Base-by-base conservation (phyloP, 2,113 vertebrate genomes). In the Perca flavescens region DNA sequence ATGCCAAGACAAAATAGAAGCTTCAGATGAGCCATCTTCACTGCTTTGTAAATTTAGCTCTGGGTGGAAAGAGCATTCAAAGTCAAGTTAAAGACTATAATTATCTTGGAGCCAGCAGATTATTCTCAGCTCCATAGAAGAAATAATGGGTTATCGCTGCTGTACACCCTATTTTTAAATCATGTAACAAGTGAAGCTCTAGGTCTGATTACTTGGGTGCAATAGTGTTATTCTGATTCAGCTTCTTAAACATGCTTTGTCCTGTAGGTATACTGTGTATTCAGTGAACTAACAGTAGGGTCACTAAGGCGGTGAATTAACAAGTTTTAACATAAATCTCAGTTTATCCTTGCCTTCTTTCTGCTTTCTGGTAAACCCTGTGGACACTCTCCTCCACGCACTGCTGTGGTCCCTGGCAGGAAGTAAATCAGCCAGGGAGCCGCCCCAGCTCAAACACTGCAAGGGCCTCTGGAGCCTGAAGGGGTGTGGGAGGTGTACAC, bases 341-440 rank as follows among this genome's bases (percentile, higher is more conserved):
- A 56, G 74, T 88, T 93, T 91, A 89, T 93, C 81, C 80, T 84
- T 28, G 73, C 17, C 36, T 43, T 83, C 75, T 78, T 87, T 88
- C 74, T 19, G 19, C 68, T 71, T 80, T 89, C 80, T 65, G 64
- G 79, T 58, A 74, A 80, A 86, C 78, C 71, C 64, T 73, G 69
- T 83, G 89, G 86, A 84, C 36, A 21, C 77, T 82, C 86, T 91
- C 90, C 75, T 92, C 84, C 62, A 49, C 47, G 34, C 79, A 82
- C 77, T 19, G 61, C 68, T 79, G 76, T 71, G 85, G 89, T 92
- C 86, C 84, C 34, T 47, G 87, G 82, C 86, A 94, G 94, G 92
- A 94, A 91, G 83, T 93, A 87, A 86, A 93, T 89, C 89, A 88
- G 84, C 87, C 88, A 16, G 67, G 77, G 88, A 93, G 85, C 74